Evolutionary conservation across 2,113 vertebrate genomes (phyloP).

Genomic region (Poeciliopsis retropinna): DNA sequence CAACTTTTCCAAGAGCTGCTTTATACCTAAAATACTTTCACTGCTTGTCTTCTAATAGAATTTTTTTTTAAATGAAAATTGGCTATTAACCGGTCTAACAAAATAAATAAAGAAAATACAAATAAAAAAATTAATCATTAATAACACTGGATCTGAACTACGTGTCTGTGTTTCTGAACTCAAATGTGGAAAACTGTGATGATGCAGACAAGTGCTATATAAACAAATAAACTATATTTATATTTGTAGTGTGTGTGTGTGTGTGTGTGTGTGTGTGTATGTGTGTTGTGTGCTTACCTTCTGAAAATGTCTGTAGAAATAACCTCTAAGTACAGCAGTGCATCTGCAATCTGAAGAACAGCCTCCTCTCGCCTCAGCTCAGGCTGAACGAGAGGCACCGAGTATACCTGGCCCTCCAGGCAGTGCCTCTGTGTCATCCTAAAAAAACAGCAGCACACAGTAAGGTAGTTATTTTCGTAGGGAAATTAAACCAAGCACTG

Average conservation of each 20-base stretch:
- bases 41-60: background rate
- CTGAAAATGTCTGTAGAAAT: slow-evolving; percentile 94
- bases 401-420: slow-evolving; percentile 89
- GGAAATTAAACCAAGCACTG: background rate
- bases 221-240: background rate
- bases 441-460: slow-evolving; percentile 15
- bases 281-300: slow-evolving; percentile 78
- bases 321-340: slow-evolving; percentile 88
- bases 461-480: background rate
- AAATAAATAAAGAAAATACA: background rate
- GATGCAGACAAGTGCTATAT: background rate
- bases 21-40: slow-evolving; percentile 2
- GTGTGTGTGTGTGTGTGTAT: background rate
- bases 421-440: slow-evolving; percentile 86
- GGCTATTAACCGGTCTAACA: background rate
- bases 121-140: no score
- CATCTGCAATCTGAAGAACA: slow-evolving; percentile 91
- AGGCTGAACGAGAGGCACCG: slow-evolving; percentile 91
- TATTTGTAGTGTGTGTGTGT: background rate
- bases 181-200: background rate
- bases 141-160: no score
- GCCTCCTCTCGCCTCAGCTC: slow-evolving; percentile 94
- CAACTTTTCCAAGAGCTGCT: background rate
- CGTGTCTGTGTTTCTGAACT: no score
- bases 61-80: background rate